A percentile compares a stretch with the other conserved stretches of the same genome.
phyloP scores from a whole-genome alignment of 2,113 vertebrate species.

The Ciconia boyciana region DNA sequence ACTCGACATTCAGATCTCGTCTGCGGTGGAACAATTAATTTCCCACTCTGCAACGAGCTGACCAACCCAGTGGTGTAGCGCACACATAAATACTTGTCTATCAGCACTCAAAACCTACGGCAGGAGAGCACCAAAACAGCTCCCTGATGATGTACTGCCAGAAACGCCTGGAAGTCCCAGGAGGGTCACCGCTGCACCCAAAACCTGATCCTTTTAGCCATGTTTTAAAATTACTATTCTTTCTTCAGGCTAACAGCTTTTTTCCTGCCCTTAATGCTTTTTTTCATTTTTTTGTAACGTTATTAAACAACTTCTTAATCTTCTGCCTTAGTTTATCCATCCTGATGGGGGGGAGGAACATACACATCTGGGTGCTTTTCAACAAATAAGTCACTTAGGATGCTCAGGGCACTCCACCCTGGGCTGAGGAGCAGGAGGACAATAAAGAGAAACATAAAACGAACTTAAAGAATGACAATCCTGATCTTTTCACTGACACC shows the following conservation, averaged over 20 bases:
- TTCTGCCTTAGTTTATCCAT: not conserved
- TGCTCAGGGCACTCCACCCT: not conserved
- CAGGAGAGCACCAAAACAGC: conserved; percentile 5
- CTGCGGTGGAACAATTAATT: conserved; percentile 47
- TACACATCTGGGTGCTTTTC: not conserved
- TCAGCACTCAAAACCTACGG: conserved; percentile 26
- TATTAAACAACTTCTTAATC: not conserved
- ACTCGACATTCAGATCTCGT: conserved; percentile 49
- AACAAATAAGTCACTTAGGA: not conserved
- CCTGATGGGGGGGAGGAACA: not conserved
- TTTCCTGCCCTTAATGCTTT: not conserved
- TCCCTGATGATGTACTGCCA: not conserved
- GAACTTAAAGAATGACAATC: not conserved
- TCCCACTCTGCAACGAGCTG: conserved; percentile 37
- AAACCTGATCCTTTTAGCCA: conserved; percentile 30
- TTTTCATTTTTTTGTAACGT: not conserved
- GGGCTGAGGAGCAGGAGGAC: not conserved
- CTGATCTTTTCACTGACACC: not conserved
- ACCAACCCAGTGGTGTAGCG: not conserved
- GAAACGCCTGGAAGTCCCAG: fast-evolving
- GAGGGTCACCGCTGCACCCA: not conserved
- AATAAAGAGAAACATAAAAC: not conserved
- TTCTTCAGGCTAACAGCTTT: not conserved
- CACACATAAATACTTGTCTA: conserved; percentile 36
- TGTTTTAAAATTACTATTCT: conserved; percentile 20